Conservation (phyloP, 2,113 vertebrate genomes). For the Tricholaema leucomelas region DNA sequence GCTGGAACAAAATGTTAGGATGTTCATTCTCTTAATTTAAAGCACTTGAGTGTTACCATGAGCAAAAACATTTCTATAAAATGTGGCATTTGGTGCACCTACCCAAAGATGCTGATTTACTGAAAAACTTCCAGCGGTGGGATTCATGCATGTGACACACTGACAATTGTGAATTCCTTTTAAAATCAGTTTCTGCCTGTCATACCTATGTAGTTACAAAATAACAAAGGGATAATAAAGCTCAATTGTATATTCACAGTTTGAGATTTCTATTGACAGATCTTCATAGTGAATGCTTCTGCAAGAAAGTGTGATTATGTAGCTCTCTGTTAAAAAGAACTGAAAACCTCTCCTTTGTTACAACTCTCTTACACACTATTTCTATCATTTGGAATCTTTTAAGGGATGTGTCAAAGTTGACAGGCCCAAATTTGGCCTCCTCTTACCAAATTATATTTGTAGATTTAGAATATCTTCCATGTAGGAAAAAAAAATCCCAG, state of each 20-base stretch:
- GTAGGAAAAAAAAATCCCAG: conserved; percentile 48
- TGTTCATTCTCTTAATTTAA: conserved; percentile 68
- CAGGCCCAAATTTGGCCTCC: conserved; percentile 77
- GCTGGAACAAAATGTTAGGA: conserved; percentile 36
- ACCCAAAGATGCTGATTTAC: conserved; percentile 90
- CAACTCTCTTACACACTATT: conserved; percentile 71
- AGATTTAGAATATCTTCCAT: conserved; percentile 62
- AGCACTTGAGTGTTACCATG: conserved; percentile 59
- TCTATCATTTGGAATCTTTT: conserved; percentile 73
- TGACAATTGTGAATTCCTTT: conserved; percentile 94
- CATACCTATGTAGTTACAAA: conserved; percentile 92
- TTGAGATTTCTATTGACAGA: conserved; percentile 84
- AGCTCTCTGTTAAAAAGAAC: conserved; percentile 75
- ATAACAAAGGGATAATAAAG: conserved; percentile 84
- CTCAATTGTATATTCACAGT: conserved; percentile 85
- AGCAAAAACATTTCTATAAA: conserved; percentile 59
- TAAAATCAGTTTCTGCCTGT: conserved; percentile 89
- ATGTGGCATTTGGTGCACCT: conserved; percentile 59
- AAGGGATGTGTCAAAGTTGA: conserved; percentile 73
- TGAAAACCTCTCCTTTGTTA: conserved; percentile 75
- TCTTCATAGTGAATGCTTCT: conserved; percentile 76
- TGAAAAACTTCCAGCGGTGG: conserved; percentile 91
- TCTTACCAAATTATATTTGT: conserved; percentile 73
- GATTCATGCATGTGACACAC: conserved; percentile 91
- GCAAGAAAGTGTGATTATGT: conserved; percentile 76